Evolutionary conservation across 2,797 vertebrate genomes (phyloP).

Genomic region (Coracias cyanogaster): DNA sequence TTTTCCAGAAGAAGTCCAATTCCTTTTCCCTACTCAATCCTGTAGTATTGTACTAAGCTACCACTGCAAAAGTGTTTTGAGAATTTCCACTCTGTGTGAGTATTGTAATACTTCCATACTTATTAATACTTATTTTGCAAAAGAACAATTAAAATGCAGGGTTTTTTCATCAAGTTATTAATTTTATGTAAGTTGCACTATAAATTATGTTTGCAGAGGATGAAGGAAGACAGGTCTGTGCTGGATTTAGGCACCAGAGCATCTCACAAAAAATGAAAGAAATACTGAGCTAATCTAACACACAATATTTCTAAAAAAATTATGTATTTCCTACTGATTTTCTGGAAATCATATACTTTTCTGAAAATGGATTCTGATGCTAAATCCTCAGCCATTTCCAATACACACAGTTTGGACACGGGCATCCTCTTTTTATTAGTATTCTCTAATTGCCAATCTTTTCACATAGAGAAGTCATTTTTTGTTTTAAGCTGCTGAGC

Average conservation of each 20-base stretch:
- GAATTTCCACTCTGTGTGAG: not conserved
- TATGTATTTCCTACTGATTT: not conserved
- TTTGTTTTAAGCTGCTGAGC: not conserved
- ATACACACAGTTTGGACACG: not conserved
- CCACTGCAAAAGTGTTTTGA: not conserved
- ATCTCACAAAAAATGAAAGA: not conserved
- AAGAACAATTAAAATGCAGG: not conserved
- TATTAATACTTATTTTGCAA: not conserved
- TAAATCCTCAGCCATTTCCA: not conserved
- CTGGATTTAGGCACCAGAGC: not conserved
- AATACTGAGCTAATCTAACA: not conserved
- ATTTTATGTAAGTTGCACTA: not conserved
- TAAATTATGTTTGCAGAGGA: not conserved
- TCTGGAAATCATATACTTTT: not conserved
- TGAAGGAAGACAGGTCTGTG: not conserved
- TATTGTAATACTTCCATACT: not conserved
- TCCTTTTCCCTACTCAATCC: not conserved
- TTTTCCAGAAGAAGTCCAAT: not conserved
- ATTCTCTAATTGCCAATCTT: not conserved
- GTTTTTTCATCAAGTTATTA: not conserved
- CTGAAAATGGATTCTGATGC: not conserved
- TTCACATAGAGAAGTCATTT: not conserved
- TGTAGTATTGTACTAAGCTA: not conserved
- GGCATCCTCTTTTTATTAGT: not conserved
- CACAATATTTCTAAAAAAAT: not conserved